Evolutionary conservation across 2,797 vertebrate species (phyloP).

Genomic region (Semaprochilodus insignis): DNA sequence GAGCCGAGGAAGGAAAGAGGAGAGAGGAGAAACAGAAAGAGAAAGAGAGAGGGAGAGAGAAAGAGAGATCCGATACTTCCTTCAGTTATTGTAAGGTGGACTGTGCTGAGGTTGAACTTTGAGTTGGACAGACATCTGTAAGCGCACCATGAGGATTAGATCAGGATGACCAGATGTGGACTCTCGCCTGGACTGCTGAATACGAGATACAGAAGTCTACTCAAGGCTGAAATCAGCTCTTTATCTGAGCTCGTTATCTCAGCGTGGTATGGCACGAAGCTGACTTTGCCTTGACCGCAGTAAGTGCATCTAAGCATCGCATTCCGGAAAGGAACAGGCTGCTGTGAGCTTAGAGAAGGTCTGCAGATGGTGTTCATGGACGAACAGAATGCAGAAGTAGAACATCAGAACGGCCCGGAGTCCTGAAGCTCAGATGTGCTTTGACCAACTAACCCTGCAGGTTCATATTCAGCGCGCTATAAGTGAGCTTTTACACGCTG

Average conservation of each 20-base stretch:
- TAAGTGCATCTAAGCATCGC: too few species aligned
- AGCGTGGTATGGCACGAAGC: background rate
- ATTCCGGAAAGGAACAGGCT: background rate
- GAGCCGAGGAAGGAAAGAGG: too few species aligned
- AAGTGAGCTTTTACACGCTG: background rate
- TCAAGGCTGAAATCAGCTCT: background rate
- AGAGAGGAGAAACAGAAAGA: background rate
- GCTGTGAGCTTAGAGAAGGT: background rate
- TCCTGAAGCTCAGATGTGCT: background rate
- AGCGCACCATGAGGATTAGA: background rate
- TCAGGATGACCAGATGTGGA: background rate
- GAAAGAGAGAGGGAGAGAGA: conserved; percentile 1
- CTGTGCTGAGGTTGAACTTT: background rate
- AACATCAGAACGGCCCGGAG: background rate
- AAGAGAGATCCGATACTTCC: background rate
- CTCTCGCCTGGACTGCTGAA: background rate
- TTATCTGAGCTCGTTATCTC: too few species aligned
- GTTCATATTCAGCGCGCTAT: background rate
- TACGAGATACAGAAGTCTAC: background rate
- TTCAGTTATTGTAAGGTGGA: background rate
- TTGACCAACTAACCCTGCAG: background rate
- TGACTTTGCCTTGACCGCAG: background rate
- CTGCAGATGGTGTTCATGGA: background rate
- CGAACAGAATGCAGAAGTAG: too few species aligned
- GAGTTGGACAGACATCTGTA: background rate